Conservation (phyloP, 1,140 invertebrate species). For the Zophobas morio region DNA sequence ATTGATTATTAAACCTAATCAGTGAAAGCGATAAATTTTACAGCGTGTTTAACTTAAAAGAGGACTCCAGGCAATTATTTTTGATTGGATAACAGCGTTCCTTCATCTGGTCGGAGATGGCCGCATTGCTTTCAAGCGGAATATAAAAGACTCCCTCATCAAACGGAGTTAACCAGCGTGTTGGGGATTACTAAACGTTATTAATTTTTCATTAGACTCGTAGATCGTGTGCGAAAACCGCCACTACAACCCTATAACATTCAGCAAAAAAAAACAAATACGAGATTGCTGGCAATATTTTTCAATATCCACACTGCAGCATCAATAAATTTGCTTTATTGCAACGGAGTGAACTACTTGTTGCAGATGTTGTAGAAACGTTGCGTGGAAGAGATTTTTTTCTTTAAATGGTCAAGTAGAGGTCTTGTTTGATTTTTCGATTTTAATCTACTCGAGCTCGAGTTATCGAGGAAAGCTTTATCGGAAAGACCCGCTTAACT, state of each 20-base stretch:
- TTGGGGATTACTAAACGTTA: too few relatives aligned
- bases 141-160: background rate
- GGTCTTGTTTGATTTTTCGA: background rate
- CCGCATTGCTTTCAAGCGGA: background rate
- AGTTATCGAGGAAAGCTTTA: conserved; percentile 21
- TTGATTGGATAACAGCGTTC: conserved; percentile 4
- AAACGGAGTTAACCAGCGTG: background rate
- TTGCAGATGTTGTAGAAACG: too few relatives aligned
- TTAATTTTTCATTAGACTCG: too few relatives aligned
- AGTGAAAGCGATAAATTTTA: conserved; percentile 3
- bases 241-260: too few relatives aligned
- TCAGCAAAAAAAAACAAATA: too few relatives aligned
- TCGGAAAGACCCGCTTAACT: conserved; percentile 25
- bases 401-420: too few relatives aligned
- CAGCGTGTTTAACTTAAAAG: conserved; percentile 11
- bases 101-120: background rate
- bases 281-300: too few relatives aligned
- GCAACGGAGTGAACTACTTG: too few relatives aligned
- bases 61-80: background rate
- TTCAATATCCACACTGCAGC: too few relatives aligned
- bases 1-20: background rate
- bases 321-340: too few relatives aligned
- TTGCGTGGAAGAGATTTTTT: too few relatives aligned
- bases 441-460: conserved; percentile 4
- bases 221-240: too few relatives aligned